These are phyloP conservation scores for Tetramorium parvispinum DNA, from an alignment of 1,140 invertebrate genomes.

Conservation along the genomic window DNA sequence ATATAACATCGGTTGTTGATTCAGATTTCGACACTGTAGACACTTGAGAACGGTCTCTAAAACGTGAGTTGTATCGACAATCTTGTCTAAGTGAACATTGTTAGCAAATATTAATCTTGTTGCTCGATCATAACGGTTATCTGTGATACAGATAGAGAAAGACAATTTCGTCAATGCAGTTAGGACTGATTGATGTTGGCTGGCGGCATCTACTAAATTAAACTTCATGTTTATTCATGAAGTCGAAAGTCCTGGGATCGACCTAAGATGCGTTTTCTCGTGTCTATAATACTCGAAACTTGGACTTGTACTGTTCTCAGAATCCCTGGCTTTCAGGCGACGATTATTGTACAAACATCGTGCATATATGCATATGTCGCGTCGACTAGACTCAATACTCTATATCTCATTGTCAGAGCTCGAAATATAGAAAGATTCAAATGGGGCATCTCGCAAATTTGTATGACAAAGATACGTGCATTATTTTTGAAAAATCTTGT, in stretches of 20 bases:
- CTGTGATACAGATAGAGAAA: slow-evolving; percentile 6
- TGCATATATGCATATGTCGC: slow-evolving; percentile 6
- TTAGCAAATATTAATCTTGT: slow-evolving; percentile 23
- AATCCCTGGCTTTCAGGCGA: slow-evolving; percentile 5
- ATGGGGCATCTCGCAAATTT: not conserved
- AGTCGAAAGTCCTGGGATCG: not conserved
- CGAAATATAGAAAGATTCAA: not conserved
- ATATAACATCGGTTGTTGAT: not conserved
- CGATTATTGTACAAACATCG: slow-evolving; percentile 23
- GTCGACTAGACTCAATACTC: not conserved
- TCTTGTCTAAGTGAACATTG: not conserved
- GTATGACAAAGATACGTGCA: not conserved
- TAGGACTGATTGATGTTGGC: not conserved
- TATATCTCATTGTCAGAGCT: not conserved
- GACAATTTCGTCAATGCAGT: slow-evolving; percentile 12
- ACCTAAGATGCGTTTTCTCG: slow-evolving; percentile 10
- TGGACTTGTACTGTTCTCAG: not conserved
- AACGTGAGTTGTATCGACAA: not conserved
- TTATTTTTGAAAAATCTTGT: not conserved
- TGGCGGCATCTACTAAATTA: slow-evolving; percentile 4
- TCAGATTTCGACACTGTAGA: not conserved
- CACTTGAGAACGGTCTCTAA: not conserved
- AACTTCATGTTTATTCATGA: slow-evolving; percentile 46
- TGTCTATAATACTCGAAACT: not conserved
- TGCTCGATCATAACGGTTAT: not conserved